Base-by-base conservation (phyloP, 1,140 invertebrate species). In the Caenorhabditis brenneri region DNA sequence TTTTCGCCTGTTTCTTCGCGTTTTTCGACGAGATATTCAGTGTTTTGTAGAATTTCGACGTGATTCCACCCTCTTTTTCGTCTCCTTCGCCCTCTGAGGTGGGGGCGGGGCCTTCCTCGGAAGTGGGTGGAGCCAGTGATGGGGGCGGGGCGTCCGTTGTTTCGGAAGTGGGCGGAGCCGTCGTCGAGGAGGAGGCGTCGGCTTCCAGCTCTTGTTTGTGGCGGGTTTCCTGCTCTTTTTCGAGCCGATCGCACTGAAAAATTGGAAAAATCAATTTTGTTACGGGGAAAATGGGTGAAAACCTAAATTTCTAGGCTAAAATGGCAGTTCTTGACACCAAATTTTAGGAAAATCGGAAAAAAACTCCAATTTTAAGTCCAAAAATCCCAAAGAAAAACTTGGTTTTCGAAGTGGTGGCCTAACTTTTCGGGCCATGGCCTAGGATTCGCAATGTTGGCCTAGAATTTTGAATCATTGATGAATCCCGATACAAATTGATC, bases 1-100 rank as follows among this genome's bases (percentile, higher is more conserved):
- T 86, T 74, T 86, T 86, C 24, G 48, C 86, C 79, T 80, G 83
- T 69, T 55, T 84, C n/a, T 84, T 84, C 22, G 51, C 51, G 24
- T 27, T 36, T 46, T 84, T 84, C 6, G 19, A 12, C 15, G 51
- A 65, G 31, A 81, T 74, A 2, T 58, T 49, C 15, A 39, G 5
- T 6, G 12, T 78, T 55, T 84, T 84, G 55, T 84, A 84, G 79
- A 84, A 84, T 31, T 33, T 36, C 29, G 58, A 31, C 51, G 83
- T 7, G 0, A 19, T 22, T 33, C 12, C 29, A 10, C 49, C 49
- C 19, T 16, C 81, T 39, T 80, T 51, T 78, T 6, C 51, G 3
- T 29, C 29, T 39, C 12, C 27, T 0, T 46, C 42, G 6, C 9
- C 10, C 4, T 51, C 58, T 55, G n/a, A n/a, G n/a, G n/a, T n/a